Conservation (phyloP, 2,888 invertebrate species). For the Bugulina stolonifera region DNA sequence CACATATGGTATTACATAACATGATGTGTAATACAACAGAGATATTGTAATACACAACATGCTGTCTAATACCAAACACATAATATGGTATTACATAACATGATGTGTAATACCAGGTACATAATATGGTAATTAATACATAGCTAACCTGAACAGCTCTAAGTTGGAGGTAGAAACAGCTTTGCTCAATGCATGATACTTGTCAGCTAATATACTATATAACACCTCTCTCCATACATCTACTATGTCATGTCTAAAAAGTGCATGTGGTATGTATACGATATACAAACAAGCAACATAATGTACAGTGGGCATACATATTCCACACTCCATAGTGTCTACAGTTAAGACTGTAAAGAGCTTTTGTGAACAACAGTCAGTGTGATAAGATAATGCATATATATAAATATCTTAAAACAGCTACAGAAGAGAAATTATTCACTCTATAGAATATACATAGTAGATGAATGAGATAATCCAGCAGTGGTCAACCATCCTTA, state of each 20-base stretch:
- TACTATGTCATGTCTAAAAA: slow-evolving; percentile 28
- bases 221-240: slow-evolving; percentile 29
- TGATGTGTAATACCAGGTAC: background rate
- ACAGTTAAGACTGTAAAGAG: too few relatives aligned
- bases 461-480: too few relatives aligned
- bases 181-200: slow-evolving; percentile 16
- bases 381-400: too few relatives aligned
- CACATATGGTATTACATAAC: background rate
- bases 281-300: too few relatives aligned
- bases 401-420: too few relatives aligned
- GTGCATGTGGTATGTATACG: background rate
- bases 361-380: too few relatives aligned
- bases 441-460: too few relatives aligned
- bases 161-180: slow-evolving; percentile 14
- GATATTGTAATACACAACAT: background rate
- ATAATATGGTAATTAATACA: background rate
- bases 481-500: too few relatives aligned
- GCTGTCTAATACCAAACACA: background rate
- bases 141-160: background rate
- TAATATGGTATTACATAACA: background rate
- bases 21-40: background rate
- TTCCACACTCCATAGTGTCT: too few relatives aligned
- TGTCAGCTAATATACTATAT: slow-evolving; percentile 26
- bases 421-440: too few relatives aligned
- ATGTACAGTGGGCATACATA: too few relatives aligned